Conservation (phyloP, 2,888 invertebrate genomes). For the Eledona agricola region DNA sequence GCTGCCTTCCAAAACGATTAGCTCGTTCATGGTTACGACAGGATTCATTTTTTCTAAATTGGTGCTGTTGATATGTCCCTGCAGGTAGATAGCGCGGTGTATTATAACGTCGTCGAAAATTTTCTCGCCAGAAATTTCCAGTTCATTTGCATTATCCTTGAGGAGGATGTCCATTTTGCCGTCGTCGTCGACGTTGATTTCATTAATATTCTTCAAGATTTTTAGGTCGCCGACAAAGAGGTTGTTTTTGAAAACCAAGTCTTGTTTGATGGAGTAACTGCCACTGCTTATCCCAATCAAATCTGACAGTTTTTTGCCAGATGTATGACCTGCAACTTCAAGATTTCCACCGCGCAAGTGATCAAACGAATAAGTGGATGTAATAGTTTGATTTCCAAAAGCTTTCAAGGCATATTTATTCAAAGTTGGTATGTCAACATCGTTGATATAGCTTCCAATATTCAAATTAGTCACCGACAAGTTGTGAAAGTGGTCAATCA, state of each 20-base stretch:
- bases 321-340: constrained; percentile 39
- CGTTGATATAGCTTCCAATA: constrained; percentile 64
- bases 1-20: constrained; percentile 61
- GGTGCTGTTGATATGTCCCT: constrained; percentile 63
- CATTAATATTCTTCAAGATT: constrained; percentile 62
- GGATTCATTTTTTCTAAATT: constrained; percentile 62
- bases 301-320: constrained; percentile 49
- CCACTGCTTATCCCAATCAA: constrained; percentile 60
- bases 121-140: constrained; percentile 62
- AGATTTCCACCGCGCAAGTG: constrained; percentile 56
- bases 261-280: constrained; percentile 61
- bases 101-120: constrained; percentile 62
- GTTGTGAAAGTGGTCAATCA: constrained; percentile 29
- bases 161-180: constrained; percentile 63
- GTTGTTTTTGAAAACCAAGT: constrained; percentile 61
- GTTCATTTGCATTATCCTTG: constrained; percentile 57
- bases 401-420: constrained; percentile 63
- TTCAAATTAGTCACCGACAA: constrained; percentile 61
- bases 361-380: constrained; percentile 54
- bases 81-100: constrained; percentile 60
- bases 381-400: constrained; percentile 63
- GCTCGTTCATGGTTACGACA: constrained; percentile 60
- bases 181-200: constrained; percentile 60
- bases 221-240: constrained; percentile 59
- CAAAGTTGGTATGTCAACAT: constrained; percentile 61